A percentile compares a stretch with the other conserved stretches of the same genome.
These are phyloP conservation scores for Agrilus mali DNA, from an alignment of 2,888 invertebrate genomes.

Conservation along the genomic window DNA sequence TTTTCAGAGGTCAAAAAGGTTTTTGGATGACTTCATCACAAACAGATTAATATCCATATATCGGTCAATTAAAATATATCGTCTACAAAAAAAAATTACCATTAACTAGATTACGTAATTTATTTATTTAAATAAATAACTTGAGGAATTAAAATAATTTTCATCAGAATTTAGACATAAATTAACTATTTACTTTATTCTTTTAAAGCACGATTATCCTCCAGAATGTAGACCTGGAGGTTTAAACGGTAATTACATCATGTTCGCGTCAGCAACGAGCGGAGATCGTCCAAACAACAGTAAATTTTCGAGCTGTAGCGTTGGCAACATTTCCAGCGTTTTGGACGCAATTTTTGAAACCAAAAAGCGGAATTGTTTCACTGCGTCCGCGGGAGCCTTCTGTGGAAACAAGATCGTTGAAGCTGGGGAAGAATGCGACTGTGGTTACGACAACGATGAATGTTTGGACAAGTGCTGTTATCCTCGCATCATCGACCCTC, in stretches of 20 bases:
- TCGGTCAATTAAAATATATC: no score
- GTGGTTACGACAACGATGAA: constrained; percentile 85
- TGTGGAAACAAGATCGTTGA: constrained; percentile 99
- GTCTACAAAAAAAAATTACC: no score
- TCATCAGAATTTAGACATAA: constrained; percentile 1
- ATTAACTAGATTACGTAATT: no score
- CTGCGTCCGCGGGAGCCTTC: constrained; percentile 85
- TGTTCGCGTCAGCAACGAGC: constrained; percentile 98
- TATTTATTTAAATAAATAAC: no score
- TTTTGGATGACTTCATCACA: no score
- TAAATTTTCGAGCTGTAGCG: constrained; percentile 89
- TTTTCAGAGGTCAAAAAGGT: no score
- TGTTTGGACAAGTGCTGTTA: constrained; percentile 92
- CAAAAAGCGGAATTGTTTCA: constrained; percentile 88
- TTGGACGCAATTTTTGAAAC: constrained; percentile 84
- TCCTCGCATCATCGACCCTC: constrained; percentile 62
- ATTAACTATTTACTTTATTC: constrained; percentile 9
- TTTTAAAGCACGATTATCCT: constrained; percentile 78
- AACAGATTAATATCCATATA: no score
- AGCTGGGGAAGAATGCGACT: constrained; percentile 95
- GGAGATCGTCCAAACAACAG: constrained; percentile 97
- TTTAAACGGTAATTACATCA: constrained; percentile 91
- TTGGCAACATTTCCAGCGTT: constrained; percentile 89
- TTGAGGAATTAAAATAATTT: neutral
- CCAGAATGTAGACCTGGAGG: constrained; percentile 85